Evolutionary conservation across 92 coral and sea anemone species (phyloP).

Genomic region (Muricea muricata): DNA sequence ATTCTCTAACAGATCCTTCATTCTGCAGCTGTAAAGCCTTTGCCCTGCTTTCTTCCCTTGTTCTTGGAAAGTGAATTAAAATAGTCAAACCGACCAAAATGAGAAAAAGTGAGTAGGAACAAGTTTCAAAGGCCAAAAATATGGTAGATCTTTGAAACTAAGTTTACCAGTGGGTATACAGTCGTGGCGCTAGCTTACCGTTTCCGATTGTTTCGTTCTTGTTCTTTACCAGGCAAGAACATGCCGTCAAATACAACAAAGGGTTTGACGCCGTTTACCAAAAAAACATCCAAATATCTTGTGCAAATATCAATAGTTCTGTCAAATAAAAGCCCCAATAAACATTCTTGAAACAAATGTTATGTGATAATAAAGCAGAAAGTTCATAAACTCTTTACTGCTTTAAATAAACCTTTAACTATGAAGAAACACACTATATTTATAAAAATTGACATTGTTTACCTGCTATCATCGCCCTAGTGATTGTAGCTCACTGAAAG

Average conservation of each 20-base stretch:
- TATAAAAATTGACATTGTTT: not conserved
- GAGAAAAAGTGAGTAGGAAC: constrained; percentile 17
- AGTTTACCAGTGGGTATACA: not conserved
- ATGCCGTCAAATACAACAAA: not conserved
- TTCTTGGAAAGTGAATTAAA: constrained; percentile 13
- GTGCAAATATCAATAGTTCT: not conserved
- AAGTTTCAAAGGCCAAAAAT: not conserved
- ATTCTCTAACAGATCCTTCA: constrained; percentile 24
- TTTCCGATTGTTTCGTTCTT: not conserved
- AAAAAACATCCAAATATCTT: not conserved
- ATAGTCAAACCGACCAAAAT: constrained; percentile 20
- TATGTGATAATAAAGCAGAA: not conserved
- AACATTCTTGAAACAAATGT: not conserved
- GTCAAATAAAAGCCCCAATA: not conserved
- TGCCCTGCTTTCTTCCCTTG: constrained; percentile 24
- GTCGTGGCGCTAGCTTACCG: not conserved
- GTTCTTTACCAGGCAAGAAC: not conserved
- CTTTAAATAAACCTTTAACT: too few relatives aligned
- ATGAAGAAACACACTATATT: too few relatives aligned
- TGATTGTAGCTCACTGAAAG: not conserved
- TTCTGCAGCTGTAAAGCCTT: constrained; percentile 25
- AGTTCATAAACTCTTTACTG: too few relatives aligned
- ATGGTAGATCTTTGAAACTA: too few relatives aligned
- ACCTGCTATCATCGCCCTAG: constrained; percentile 19
- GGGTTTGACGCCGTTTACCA: not conserved